Percentiles rank a stretch among this genome's conserved stretches.
phyloP scores from a whole-genome alignment of 2,113 vertebrate genomes.

The Procavia capensis region DNA sequence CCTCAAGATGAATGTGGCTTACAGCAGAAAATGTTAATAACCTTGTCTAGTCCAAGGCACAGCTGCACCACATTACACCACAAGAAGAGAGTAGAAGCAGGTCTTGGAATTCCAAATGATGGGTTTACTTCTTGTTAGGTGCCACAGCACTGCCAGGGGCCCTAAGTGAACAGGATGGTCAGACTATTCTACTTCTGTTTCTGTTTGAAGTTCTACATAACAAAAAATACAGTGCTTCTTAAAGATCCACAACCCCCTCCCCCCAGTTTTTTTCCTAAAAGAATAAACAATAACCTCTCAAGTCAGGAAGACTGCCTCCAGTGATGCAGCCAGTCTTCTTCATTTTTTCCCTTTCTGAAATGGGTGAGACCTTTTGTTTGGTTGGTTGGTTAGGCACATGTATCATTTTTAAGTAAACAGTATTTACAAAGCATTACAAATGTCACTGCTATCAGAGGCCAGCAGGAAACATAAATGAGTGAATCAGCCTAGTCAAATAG shows the following conservation, averaged over 20 bases:
- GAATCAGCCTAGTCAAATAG: neutral
- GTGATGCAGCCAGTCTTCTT: neutral
- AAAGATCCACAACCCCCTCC: neutral
- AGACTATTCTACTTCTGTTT: neutral
- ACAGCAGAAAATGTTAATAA: slow-evolving; percentile 3
- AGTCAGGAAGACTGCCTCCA: neutral
- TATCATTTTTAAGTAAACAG: neutral
- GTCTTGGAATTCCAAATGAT: neutral
- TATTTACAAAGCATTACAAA: neutral
- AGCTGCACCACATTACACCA: neutral
- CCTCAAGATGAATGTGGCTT: neutral
- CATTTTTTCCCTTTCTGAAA: neutral
- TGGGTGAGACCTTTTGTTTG: neutral
- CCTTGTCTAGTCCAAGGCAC: neutral
- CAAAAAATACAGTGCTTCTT: neutral
- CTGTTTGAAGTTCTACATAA: neutral
- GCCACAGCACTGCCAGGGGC: neutral
- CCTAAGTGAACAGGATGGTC: neutral
- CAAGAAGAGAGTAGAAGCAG: neutral
- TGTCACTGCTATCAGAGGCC: neutral
- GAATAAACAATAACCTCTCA: neutral
- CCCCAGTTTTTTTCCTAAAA: neutral
- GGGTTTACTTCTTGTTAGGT: neutral
- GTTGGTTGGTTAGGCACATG: neutral
- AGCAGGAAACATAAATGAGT: neutral